Evolutionary conservation across 2,113 vertebrate genomes (phyloP), one percentile per base, ranked within the genome.

Genomic region (Eira barbara): DNA sequence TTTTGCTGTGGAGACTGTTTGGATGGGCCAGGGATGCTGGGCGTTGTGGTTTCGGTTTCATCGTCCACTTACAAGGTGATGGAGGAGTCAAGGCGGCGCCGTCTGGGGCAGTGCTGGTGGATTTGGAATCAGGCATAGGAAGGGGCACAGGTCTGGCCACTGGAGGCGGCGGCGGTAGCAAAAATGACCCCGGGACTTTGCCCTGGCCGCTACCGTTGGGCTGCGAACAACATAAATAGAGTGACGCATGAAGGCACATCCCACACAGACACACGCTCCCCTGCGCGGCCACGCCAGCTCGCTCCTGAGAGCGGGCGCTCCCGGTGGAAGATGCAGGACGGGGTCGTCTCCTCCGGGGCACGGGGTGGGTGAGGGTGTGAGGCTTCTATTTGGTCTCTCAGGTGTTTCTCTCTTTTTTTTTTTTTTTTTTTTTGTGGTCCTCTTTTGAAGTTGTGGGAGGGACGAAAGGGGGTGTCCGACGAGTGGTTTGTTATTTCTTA

Each of bases 131-230:
- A 99, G 99, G 99, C 99, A 99, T 99, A 98, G 99, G 99, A 99
- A 99, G 99, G 99, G 99, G 99, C 99, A 99, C 99, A 99, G 99
- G 99, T 99, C 99, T 99, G 99, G 99, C 99, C 99, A 99, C 99
- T 98, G 99, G 99, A 99, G 99, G 99, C 98, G 99, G 99, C 98
- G 99, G 99, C 98, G 99, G 99, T 99, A 99, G 99, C 99, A 99
- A 99, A 99, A 99, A 99, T 99, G 99, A 99, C 99, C 99, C 99
- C 98, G 99, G 99, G 99, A 99, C 99, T 99, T 99, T 99, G 99
- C 99, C 99, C 99, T 99, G 99, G 99, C 99, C 99, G 99, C 99
- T 99, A 99, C 99, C 99, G 99, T 99, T 99, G 99, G 99, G 99
- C 99, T 99, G 99, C 99, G 99, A 99, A 99, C 99, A 99, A 99